Base-by-base conservation (phyloP, 2,113 vertebrate genomes). In the Albula glossodonta region DNA sequence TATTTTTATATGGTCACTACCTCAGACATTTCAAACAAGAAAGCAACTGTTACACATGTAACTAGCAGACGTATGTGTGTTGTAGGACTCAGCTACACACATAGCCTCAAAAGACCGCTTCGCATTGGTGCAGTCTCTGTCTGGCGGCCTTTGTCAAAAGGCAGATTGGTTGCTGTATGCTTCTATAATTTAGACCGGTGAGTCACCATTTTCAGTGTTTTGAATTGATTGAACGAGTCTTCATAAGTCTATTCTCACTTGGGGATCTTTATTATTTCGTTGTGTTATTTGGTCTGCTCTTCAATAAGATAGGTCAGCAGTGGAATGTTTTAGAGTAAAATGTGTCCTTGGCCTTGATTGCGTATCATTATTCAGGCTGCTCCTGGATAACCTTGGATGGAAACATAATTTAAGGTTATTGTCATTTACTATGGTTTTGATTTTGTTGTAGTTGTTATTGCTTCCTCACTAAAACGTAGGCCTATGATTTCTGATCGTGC, bases 131-230 rank as follows among this genome's bases (percentile, higher is more conserved):
- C n/a, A 74, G 70, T 74, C 5, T 12, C 53, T 74, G 70, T 74
- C 70, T 74, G 70, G n/a, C 70, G 70, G 70, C 70, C 70, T 74
- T 74, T 74, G 70, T n/a, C 70, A 74, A 74, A 74, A 74, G 70
- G 70, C n/a, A 74, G n/a, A 74, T 74, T 22, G n/a, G 70, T 74
- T 5, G 19, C 60, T 66, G 31, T 22, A 22, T 74, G 70, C 70
- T 74, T 74, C 70, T n/a, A 8, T 74, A 74, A 74, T 9, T 74
- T 22, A 74, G n/a, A 74, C n/a, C n/a, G 70, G 70, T 74, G 70
- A 74, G 70, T 74, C 70, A 74, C 5, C 5, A 31, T 74, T 74
- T 19, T 31, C n/a, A 25, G 31, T 31, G 22, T 74, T 74, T 25
- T 31, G n/a, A 8, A n/a, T 10, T 31, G 19, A 74, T 74, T 74